Evolutionary conservation across 1,140 invertebrate species (phyloP).

Genomic region (Tachypleus tridentatus): DNA sequence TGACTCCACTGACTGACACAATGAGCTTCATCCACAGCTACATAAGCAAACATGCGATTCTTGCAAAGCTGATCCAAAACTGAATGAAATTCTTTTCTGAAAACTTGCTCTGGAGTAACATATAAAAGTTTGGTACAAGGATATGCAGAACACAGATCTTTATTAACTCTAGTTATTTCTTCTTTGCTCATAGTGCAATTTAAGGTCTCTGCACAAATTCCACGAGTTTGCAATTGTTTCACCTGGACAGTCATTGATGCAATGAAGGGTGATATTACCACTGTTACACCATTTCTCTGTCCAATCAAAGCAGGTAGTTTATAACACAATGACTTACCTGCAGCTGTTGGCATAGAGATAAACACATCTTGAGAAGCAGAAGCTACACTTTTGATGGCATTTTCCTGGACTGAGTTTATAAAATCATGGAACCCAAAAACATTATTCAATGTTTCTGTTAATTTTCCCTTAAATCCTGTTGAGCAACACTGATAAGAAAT

Average conservation of each 20-base stretch:
- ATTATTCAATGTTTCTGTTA: no score
- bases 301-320: slow-evolving; percentile 52
- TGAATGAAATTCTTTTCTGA: slow-evolving; percentile 15
- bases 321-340: slow-evolving; percentile 57
- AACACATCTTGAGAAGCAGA: slow-evolving; percentile 47
- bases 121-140: slow-evolving; percentile 72
- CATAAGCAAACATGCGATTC: slow-evolving; percentile 42
- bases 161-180: slow-evolving; percentile 58
- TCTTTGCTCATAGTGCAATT: slow-evolving; percentile 69
- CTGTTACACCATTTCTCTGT: slow-evolving; percentile 39
- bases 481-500: no score
- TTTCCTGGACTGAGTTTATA: slow-evolving; percentile 36
- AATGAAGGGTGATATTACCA: slow-evolving; percentile 55
- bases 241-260: slow-evolving; percentile 52
- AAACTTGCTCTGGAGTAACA: slow-evolving; percentile 79
- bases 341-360: slow-evolving; percentile 58
- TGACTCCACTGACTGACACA: slow-evolving; percentile 98
- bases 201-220: slow-evolving; percentile 63
- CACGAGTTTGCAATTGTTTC: slow-evolving; percentile 35
- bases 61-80: slow-evolving; percentile 36
- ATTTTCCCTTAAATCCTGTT: no score
- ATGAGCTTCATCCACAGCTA: slow-evolving; percentile 89
- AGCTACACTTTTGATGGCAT: slow-evolving; percentile 35
- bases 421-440: slow-evolving; percentile 35
- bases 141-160: slow-evolving; percentile 52